Evolutionary conservation across 1,140 invertebrate species (phyloP), one percentile per base, ranked within the genome.

Genomic region (Leptonema lineaticorne): DNA sequence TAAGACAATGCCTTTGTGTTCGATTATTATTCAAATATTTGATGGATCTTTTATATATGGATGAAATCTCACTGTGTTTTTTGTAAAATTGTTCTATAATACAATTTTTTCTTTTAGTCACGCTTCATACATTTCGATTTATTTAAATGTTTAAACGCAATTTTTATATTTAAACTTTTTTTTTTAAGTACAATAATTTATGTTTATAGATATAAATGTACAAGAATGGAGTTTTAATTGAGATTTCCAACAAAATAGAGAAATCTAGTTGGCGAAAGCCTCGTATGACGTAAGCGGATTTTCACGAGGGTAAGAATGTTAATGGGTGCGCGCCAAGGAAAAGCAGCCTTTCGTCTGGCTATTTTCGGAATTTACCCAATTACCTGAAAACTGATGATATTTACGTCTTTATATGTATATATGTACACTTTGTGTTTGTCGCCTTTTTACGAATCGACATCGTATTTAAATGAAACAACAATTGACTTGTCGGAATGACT

Each of bases 291-390:
- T 48, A 48, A 53, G 20, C 50, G 20, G 50, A 53, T 24, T 53
- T 53, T 24, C 24, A 22, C 46, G 16, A 20, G 46, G n/a, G 16
- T 48, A 48, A 48, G 46, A 48, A 48, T 48, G 46, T 48, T 48
- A 48, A 48, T 48, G 46, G 46, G 16, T 4, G 16, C 6, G 41
- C 41, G 7, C 16, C 16, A 20, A 48, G 46, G 46, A 48, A 48
- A 48, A 48, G 46, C 46, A 20, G 16, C 14, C 50, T 53, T 53
- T 26, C 20, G 50, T 53, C 20, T 18, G 24, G 50, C 24, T 53
- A 53, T 53, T 53, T 53, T 53, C 24, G 24, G 50, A 22, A 53
- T 53, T n/a, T 14, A 26, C 50, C 50, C 50, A 53, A 53, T 53
- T 53, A 53, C 24, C 24, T 24, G 24, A 26, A 53, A 53, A 22